phyloP scores from a whole-genome alignment of 2,797 vertebrate genomes.

The Cyclopterus lumpus region DNA sequence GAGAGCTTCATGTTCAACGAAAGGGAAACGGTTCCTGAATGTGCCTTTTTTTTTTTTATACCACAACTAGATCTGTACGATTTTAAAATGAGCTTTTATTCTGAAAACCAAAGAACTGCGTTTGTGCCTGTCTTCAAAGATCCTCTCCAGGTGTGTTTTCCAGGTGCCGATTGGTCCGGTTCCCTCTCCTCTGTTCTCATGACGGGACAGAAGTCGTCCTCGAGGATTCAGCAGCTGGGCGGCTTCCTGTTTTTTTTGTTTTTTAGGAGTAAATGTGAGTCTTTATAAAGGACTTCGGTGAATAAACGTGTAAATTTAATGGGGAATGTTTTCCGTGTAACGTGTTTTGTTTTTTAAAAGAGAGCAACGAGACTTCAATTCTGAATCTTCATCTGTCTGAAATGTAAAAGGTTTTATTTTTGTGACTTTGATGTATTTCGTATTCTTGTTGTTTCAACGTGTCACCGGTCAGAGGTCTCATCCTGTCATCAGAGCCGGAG shows the following conservation, averaged over 20 bases:
- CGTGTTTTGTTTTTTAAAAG: not conserved
- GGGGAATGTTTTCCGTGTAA: not conserved
- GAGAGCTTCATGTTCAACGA: no score
- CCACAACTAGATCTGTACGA: no score
- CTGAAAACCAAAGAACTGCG: not conserved
- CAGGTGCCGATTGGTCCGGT: not conserved
- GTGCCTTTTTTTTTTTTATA: no score
- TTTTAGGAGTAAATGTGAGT: not conserved
- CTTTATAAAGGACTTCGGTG: not conserved
- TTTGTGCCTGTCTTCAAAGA: not conserved
- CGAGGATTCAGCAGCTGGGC: conserved; percentile 35
- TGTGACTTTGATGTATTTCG: conserved; percentile 33
- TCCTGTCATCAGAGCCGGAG: conserved; percentile 20
- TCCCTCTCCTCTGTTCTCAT: conserved; percentile 31
- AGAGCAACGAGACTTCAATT: not conserved
- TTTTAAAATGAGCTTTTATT: no score
- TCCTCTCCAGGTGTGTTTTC: not conserved
- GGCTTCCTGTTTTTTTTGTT: conserved; percentile 10
- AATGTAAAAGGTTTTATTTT: conserved; percentile 33
- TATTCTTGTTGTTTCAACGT: conserved; percentile 11
- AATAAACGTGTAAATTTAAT: not conserved
- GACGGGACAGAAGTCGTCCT: conserved; percentile 40
- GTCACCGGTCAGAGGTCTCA: not conserved
- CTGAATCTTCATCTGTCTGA: conserved; percentile 22
- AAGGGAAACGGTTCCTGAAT: no score